phyloP scores from a whole-genome alignment of 2,888 invertebrate species.

The Stenichneumon culpator region DNA sequence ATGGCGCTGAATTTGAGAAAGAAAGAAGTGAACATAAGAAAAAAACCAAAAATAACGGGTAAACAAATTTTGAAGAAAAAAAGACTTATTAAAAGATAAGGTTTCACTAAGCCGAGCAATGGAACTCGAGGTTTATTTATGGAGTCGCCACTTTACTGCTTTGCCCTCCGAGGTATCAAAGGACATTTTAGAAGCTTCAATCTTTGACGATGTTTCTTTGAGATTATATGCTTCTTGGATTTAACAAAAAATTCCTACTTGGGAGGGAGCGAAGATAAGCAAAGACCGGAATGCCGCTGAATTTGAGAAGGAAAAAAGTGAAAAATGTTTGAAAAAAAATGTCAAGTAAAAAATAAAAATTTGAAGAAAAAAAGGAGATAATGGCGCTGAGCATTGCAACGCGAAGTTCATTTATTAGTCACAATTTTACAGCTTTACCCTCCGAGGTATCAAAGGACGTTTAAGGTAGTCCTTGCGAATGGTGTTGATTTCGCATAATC shows the following conservation, averaged over 20 bases:
- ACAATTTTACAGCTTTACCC: too few species aligned
- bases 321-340: too few species aligned
- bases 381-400: too few species aligned
- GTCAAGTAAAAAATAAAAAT: too few species aligned
- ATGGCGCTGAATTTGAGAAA: background rate
- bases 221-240: background rate
- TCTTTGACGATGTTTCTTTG: background rate
- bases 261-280: background rate
- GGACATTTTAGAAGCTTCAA: constrained; percentile 23
- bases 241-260: too few species aligned
- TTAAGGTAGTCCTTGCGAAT: too few species aligned
- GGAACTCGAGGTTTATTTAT: constrained; percentile 11
- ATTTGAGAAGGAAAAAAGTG: background rate
- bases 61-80: background rate
- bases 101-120: constrained; percentile 23
- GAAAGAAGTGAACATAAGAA: too few species aligned
- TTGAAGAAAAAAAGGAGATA: too few species aligned
- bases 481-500: too few species aligned
- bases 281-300: background rate
- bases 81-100: background rate
- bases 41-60: too few species aligned
- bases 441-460: too few species aligned
- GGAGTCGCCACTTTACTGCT: background rate
- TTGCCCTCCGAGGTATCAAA: constrained; percentile 9
- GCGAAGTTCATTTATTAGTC: too few species aligned